Evolutionary conservation across 2,888 invertebrate species (phyloP), one percentile per base, ranked within the genome.

Genomic region (Brachypalpus laphriformis): DNA sequence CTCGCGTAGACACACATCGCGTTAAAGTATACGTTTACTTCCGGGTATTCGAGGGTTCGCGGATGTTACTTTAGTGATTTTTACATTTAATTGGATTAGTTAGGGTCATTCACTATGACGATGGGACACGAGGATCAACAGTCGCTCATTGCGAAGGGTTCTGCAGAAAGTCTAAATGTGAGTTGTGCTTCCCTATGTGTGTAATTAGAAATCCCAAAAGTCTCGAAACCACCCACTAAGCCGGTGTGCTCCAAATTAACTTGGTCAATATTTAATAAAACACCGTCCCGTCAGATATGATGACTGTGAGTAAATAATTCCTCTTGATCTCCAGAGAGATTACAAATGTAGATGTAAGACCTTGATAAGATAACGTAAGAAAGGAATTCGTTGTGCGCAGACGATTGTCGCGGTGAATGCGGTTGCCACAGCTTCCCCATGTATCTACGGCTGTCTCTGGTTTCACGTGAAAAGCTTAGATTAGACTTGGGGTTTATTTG

Each of bases 41-140:
- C 74, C 75, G 80, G 76, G 49, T 34, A 59, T 81, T 59, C 45
- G 25, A 61, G 40, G 70, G 16, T 54, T 71, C 57, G 61, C 80
- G 65, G 61, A 54, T 76, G 81, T 57, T 51, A 71, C 45, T 34
- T 47, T 49, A 81, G 81, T 76, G 85, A 71, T 76, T 71, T 31
- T 16, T 42, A 47, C 34, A 57, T 5, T 4, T 83, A 85, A 85
- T 85, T 85, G 75, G 81, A 85, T 85, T 81, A 66, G 63, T 70
- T 63, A n/a, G n/a, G 75, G 65, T 71, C 81, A 71, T 56, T 16
- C 51, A 20, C 14, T 88, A 93, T 93, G 93, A 93, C 93, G 31
- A 89, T 90, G 51, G 93, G 93, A 20, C 91, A 88, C 20, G 93
- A 93, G 80, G 93, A 93, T 78, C 93, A 93, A 25, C 93, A 93